Evolutionary conservation across 1,140 invertebrate genomes (phyloP), one percentile per base, ranked within the genome.

Genomic region (Nephotettix cincticeps): DNA sequence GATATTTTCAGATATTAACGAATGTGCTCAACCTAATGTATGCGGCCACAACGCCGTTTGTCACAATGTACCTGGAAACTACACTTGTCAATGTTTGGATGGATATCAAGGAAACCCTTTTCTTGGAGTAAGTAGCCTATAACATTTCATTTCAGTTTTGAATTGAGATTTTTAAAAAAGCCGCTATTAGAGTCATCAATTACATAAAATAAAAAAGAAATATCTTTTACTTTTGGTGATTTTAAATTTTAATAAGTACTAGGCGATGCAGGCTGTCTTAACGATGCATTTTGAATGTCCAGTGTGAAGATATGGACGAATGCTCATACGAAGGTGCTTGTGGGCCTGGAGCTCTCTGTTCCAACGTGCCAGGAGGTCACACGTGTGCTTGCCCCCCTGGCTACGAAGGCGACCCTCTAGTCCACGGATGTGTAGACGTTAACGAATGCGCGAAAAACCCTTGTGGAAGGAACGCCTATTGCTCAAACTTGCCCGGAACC

Each of bases 51-150:
- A 93, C 77, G 90, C 93, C 19, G 75, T 91, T 25, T 98, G 95
- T 79, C 85, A 87, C 70, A 97, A 98, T 80, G 88, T 86, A 40
- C 88, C 89, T 28, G 95, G 95, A 77, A 96, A 96, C 80, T 95
- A 94, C 78, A 94, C 90, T 4, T 97, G 95, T 80, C 78, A 84
- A 32, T 97, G 94, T 83, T 88, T 88, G 73, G 84, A 88, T 61
- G 95, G 95, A 73, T 96, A 88, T 80, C 85, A 88, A 69, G 93
- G 94, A 80, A 92, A 96, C 86, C 91, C 94, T n/a, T 93, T 89
- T 79, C 87, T 90, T 83, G 92, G 88, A 72, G 90, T 91, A 78
- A 80, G 83, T 82, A 71, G 69, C 40, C 4, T n/a, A n/a, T n/a
- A n/a, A n/a, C n/a, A n/a, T n/a, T n/a, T n/a, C n/a, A n/a, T n/a